phyloP scores from a whole-genome alignment of 1,140 invertebrate genomes.

The Macrobrachium nipponense region DNA sequence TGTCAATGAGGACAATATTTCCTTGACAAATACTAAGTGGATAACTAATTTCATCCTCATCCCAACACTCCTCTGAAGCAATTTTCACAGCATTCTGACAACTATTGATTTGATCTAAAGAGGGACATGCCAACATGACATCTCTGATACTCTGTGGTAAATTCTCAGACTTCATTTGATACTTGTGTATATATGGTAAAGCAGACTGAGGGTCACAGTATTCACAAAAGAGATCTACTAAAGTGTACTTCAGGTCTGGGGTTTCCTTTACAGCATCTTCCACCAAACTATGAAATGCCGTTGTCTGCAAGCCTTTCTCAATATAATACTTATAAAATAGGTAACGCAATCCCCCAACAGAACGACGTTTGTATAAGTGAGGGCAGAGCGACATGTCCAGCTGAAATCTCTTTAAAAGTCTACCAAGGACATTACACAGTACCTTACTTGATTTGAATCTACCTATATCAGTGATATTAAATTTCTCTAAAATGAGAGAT shows the following conservation, averaged over 20 bases:
- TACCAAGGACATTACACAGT: constrained; percentile 29
- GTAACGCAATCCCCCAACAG: constrained; percentile 38
- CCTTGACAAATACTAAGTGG: constrained; percentile 27
- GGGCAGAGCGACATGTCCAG: constrained; percentile 31
- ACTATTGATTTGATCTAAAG: not conserved
- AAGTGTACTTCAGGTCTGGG: constrained; percentile 14
- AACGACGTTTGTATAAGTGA: constrained; percentile 30
- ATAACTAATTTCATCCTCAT: constrained; percentile 8
- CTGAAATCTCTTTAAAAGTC: constrained; percentile 39
- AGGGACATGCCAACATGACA: not conserved
- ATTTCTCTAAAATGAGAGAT: not conserved
- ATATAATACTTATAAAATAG: constrained; percentile 49
- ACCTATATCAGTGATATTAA: constrained; percentile 5
- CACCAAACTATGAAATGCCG: constrained; percentile 32
- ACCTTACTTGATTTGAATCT: constrained; percentile 37
- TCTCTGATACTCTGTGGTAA: constrained; percentile 22
- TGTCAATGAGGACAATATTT: constrained; percentile 28
- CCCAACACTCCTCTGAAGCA: constrained; percentile 21
- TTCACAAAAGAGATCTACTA: constrained; percentile 38
- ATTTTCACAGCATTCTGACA: not conserved
- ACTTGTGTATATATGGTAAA: constrained; percentile 25
- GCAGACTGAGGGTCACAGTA: constrained; percentile 37
- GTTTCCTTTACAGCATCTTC: constrained; percentile 42
- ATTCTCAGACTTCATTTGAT: not conserved
- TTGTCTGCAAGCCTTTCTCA: constrained; percentile 32